These are phyloP conservation scores for Exephanes ischioxanthus DNA, from an alignment of 2,888 invertebrate genomes.

Conservation along the genomic window DNA sequence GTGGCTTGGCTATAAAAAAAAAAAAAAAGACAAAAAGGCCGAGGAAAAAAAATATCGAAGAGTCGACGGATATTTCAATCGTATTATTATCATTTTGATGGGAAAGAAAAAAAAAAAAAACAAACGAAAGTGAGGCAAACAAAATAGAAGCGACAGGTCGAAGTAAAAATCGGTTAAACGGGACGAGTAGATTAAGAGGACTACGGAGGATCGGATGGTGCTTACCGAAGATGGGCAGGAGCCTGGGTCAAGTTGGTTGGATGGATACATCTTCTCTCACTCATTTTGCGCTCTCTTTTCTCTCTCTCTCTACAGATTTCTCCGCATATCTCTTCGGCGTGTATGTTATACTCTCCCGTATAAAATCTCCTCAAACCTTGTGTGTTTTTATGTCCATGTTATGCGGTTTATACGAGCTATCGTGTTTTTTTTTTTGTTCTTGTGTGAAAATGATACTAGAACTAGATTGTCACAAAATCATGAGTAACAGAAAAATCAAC, in stretches of 20 bases:
- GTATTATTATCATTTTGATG: slow-evolving; percentile 4
- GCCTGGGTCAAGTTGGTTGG: slow-evolving; percentile 84
- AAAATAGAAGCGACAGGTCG: slow-evolving; percentile 69
- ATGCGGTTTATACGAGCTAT: slow-evolving; percentile 31
- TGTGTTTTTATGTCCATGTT: slow-evolving; percentile 58
- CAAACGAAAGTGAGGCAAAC: slow-evolving; percentile 48
- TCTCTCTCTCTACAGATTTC: slow-evolving; percentile 67
- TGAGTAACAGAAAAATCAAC: slow-evolving; percentile 21
- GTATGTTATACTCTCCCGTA: slow-evolving; percentile 61
- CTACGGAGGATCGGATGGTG: slow-evolving; percentile 85
- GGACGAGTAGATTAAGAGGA: slow-evolving; percentile 84
- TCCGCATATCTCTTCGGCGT: slow-evolving; percentile 52
- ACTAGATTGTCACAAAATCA: slow-evolving; percentile 34
- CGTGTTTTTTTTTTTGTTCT: slow-evolving; percentile 3
- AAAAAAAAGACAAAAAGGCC: slow-evolving; percentile 12
- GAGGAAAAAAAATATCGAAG: slow-evolving; percentile 19
- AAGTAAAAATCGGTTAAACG: slow-evolving; percentile 77
- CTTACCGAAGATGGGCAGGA: slow-evolving; percentile 85
- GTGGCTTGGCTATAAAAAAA: slow-evolving; percentile 16
- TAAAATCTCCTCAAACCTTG: slow-evolving; percentile 73
- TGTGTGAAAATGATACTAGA: slow-evolving; percentile 25
- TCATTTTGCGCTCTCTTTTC: slow-evolving; percentile 73
- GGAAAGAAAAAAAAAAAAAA: slow-evolving; percentile 13
- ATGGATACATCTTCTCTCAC: slow-evolving; percentile 83
- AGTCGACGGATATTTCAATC: slow-evolving; percentile 32